Evolutionary conservation across 2,797 vertebrate species (phyloP).

Genomic region (Gymnodraco acuticeps): DNA sequence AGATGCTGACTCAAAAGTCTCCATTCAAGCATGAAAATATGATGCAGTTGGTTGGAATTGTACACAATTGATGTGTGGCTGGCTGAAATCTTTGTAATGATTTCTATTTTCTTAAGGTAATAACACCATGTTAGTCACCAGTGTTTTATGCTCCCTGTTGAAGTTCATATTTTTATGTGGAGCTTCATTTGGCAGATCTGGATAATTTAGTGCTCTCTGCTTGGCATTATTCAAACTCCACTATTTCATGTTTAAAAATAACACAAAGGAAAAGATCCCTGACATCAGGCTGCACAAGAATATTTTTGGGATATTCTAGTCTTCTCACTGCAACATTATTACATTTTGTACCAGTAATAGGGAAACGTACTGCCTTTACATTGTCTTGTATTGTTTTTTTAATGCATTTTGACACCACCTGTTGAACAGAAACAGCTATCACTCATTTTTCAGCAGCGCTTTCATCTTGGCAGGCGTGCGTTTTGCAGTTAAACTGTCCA

Average conservation of each 20-base stretch:
- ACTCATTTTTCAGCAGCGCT: slow-evolving; percentile 2
- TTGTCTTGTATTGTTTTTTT: neutral
- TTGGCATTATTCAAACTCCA: slow-evolving; percentile 11
- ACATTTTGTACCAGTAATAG: neutral
- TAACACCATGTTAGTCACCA: neutral
- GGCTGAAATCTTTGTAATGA: neutral
- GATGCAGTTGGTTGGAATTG: neutral
- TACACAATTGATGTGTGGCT: neutral
- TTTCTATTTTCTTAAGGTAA: neutral
- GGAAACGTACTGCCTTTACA: neutral
- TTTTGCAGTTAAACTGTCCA: neutral
- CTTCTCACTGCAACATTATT: neutral
- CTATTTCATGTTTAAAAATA: slow-evolving; percentile 18
- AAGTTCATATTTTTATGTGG: neutral
- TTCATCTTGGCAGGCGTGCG: neutral
- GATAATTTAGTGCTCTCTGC: slow-evolving; percentile 21
- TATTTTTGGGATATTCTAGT: neutral
- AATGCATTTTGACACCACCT: neutral
- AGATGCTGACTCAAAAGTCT: neutral
- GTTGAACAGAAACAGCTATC: neutral
- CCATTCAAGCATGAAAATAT: neutral
- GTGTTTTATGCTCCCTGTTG: neutral
- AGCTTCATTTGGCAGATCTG: slow-evolving; percentile 27
- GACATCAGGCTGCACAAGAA: neutral
- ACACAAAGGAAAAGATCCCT: neutral